A percentile compares a stretch with the other conserved stretches of the same genome.
Evolutionary conservation across 2,113 vertebrate species (phyloP).

Genomic region (Tetraodon nigroviridis): DNA sequence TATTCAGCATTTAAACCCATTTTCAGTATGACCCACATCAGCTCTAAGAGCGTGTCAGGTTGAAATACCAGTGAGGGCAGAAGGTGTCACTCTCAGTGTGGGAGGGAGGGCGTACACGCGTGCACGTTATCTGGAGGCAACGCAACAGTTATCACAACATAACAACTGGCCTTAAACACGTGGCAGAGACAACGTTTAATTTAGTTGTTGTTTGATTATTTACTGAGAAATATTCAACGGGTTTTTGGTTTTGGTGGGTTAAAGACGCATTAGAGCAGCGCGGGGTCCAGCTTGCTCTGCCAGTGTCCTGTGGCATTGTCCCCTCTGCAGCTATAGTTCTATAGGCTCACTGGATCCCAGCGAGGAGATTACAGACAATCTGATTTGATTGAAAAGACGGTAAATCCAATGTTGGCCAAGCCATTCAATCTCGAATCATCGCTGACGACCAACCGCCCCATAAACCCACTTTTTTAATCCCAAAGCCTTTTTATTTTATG

Average conservation of each 20-base stretch:
- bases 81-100: no score
- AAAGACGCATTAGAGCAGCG: neutral
- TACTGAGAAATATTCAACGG: neutral
- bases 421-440: constrained; percentile 59
- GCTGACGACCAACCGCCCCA: constrained; percentile 55
- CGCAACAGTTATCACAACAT: neutral
- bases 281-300: neutral
- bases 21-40: no score
- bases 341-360: constrained; percentile 22
- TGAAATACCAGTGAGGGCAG: no score
- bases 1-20: no score
- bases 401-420: constrained; percentile 66
- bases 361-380: constrained; percentile 59
- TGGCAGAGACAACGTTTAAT: neutral
- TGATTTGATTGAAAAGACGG: constrained; percentile 72
- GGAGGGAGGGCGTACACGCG: neutral
- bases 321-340: constrained; percentile 23
- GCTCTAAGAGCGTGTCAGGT: no score
- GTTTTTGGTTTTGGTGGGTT: no score
- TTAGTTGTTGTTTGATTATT: neutral
- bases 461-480: constrained; percentile 76
- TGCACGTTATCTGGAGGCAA: constrained; percentile 4
- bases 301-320: constrained; percentile 23
- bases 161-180: neutral
- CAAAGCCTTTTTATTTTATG: constrained; percentile 65